Evolutionary conservation across 2,113 vertebrate species (phyloP).

Genomic region (Tetrax tetrax): DNA sequence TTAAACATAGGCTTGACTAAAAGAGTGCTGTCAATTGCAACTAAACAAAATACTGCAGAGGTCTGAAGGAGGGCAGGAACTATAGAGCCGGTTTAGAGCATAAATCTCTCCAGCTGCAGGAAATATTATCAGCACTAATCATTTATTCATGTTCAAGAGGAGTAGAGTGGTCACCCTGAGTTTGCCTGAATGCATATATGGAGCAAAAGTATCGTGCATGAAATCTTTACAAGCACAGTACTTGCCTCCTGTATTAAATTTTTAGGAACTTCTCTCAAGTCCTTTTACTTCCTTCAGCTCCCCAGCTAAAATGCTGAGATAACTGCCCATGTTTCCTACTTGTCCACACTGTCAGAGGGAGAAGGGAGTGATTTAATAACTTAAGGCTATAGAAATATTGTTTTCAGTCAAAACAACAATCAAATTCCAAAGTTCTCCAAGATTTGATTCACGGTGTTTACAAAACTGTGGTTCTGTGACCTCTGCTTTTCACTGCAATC

Average conservation of each 20-base stretch:
- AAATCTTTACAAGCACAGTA: neutral
- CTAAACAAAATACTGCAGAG: neutral
- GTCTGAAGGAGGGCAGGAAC: constrained; percentile 7
- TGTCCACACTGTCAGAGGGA: neutral
- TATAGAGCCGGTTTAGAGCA: neutral
- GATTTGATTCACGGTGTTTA: constrained; percentile 44
- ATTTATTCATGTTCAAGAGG: neutral
- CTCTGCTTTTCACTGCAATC: constrained; percentile 5
- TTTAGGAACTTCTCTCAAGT: neutral
- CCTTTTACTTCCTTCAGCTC: neutral
- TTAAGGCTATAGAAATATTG: neutral
- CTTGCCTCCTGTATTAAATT: neutral
- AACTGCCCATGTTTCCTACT: neutral
- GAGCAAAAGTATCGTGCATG: neutral
- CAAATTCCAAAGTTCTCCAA: constrained; percentile 13
- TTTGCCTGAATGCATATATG: neutral
- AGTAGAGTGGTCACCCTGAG: neutral
- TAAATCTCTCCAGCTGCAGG: constrained; percentile 3
- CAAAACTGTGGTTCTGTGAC: constrained; percentile 9
- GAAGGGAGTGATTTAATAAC: constrained; percentile 15
- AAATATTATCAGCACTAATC: constrained; percentile 6
- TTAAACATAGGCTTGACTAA: neutral
- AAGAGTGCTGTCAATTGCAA: neutral
- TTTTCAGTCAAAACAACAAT: constrained; percentile 31
- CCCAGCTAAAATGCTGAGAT: neutral